phyloP scores from a whole-genome alignment of 2,888 invertebrate species.

The Candidula unifasciata region DNA sequence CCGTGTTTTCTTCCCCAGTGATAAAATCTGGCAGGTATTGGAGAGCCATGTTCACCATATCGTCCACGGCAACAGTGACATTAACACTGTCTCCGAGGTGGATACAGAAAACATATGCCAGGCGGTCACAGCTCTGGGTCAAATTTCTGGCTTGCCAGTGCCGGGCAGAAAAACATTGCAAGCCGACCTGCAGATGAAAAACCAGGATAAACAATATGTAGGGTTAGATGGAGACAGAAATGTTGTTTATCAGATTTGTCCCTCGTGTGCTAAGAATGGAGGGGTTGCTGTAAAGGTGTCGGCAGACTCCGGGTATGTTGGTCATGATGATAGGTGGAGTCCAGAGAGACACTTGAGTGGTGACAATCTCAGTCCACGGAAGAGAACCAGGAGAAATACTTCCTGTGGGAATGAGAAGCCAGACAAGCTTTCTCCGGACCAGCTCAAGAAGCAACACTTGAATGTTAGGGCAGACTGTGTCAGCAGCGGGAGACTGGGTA shows the following conservation, averaged over 20 bases:
- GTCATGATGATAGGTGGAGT: constrained; percentile 47
- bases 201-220: neutral
- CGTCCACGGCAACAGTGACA: constrained; percentile 60
- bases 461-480: neutral
- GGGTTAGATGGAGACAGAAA: neutral
- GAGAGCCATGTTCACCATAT: constrained; percentile 66
- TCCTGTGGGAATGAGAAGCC: neutral
- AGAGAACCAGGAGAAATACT: neutral
- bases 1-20: constrained; percentile 46
- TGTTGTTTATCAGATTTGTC: neutral
- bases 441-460: neutral
- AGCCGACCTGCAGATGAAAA: neutral
- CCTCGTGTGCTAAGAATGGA: neutral
- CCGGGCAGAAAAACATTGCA: neutral
- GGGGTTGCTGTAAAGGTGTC: constrained; percentile 1
- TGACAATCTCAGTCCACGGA: neutral
- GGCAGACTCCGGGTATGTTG: constrained; percentile 46
- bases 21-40: constrained; percentile 64
- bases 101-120: constrained; percentile 21
- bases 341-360: neutral
- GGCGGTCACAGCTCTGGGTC: constrained; percentile 13
- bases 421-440: neutral
- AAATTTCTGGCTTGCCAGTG: neutral
- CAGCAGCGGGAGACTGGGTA: constrained; percentile 11
- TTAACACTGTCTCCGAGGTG: constrained; percentile 26